Conservation (phyloP, 1,140 invertebrate species). For the Harlomillsia oculata region DNA sequence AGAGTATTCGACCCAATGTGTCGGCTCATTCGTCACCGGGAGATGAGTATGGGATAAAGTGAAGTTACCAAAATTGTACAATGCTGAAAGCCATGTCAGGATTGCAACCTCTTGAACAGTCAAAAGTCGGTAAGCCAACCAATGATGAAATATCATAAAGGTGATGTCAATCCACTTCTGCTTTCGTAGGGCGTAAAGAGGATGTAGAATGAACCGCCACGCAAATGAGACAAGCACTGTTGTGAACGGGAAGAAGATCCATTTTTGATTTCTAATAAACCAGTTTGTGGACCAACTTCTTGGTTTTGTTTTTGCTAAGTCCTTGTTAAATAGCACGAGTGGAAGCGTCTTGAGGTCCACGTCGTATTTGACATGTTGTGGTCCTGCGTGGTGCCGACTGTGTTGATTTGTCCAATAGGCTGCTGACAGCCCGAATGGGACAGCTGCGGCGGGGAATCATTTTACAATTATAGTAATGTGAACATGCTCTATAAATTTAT, state of each 20-base stretch:
- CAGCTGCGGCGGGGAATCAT: no score
- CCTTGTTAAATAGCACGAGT: no score
- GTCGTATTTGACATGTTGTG: no score
- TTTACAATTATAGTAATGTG: no score
- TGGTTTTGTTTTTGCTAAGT: no score
- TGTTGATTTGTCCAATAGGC: no score
- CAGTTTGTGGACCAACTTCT: no score
- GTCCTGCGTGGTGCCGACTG: no score
- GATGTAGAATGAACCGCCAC: background rate
- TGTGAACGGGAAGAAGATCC: background rate
- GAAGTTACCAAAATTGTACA: slow-evolving; percentile 3
- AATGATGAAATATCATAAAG: background rate
- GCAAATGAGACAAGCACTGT: background rate
- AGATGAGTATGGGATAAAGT: slow-evolving; percentile 12
- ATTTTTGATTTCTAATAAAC: no score
- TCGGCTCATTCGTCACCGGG: background rate
- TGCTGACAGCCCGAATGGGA: no score
- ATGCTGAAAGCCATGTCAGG: background rate
- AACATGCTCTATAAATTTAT: no score
- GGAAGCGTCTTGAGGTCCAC: no score
- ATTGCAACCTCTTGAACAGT: background rate
- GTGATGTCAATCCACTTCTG: background rate
- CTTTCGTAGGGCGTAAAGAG: background rate
- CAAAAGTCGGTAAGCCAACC: background rate
- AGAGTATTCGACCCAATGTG: slow-evolving; percentile 20